These are phyloP conservation scores for Scatophagus argus DNA, from an alignment of 2,113 vertebrate genomes.

Conservation along the genomic window DNA sequence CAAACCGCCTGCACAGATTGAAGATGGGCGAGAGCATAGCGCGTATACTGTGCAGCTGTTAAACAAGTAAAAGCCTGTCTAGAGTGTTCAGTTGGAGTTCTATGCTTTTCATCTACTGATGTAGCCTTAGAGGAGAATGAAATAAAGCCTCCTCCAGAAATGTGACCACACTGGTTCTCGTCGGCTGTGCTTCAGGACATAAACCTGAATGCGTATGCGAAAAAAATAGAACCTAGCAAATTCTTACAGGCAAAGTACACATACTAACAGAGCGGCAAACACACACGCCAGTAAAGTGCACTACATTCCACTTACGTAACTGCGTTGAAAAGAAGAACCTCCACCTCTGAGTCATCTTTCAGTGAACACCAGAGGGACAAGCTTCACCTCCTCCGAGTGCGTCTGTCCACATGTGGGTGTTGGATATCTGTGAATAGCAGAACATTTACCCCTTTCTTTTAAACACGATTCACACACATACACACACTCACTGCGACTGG, in stretches of 20 bases:
- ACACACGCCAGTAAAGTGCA: slow-evolving; percentile 1
- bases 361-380: slow-evolving; percentile 17
- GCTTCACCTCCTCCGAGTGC: background rate
- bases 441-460: background rate
- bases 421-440: slow-evolving; percentile 3
- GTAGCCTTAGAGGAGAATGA: background rate
- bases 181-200: slow-evolving; percentile 34
- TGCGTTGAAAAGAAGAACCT: slow-evolving; percentile 28
- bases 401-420: slow-evolving; percentile 27
- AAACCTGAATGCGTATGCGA: background rate
- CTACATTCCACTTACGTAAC: slow-evolving; percentile 34
- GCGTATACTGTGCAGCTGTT: slow-evolving; percentile 10
- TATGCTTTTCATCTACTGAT: slow-evolving; percentile 9
- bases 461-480: background rate
- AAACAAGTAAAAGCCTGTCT: slow-evolving; percentile 41
- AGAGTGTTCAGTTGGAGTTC: background rate
- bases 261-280: background rate
- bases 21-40: background rate
- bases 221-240: background rate
- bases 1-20: background rate
- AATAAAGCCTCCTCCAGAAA: slow-evolving; percentile 32
- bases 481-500: background rate
- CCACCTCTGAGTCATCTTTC: slow-evolving; percentile 39
- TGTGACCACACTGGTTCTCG: slow-evolving; percentile 63
- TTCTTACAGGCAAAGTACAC: slow-evolving; percentile 3